Percentiles rank a stretch among this genome's conserved stretches.
Conservation (phyloP, 1,140 invertebrate species). For the Hycleus phaleratus region DNA sequence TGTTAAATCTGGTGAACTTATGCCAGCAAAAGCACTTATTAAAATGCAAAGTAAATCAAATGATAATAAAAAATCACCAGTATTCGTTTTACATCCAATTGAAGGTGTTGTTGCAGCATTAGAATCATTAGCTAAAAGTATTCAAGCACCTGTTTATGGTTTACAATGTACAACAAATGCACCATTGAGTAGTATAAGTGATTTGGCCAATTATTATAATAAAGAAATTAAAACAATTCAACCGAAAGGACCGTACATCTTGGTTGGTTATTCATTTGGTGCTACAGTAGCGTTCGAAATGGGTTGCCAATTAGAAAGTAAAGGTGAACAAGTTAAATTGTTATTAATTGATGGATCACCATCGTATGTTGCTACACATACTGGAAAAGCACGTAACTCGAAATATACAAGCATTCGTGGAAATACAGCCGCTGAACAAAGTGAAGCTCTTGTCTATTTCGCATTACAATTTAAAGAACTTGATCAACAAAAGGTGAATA, state of each 20-base stretch:
- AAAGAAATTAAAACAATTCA: conserved; percentile 70
- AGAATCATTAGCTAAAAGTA: conserved; percentile 56
- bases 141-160: conserved; percentile 77
- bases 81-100: conserved; percentile 71
- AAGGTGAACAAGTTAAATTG: conserved; percentile 55
- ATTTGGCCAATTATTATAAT: conserved; percentile 74
- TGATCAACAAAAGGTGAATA: conserved; percentile 60
- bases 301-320: conserved; percentile 69
- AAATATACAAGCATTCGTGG: conserved; percentile 35
- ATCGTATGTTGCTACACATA: conserved; percentile 76
- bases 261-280: conserved; percentile 93
- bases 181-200: conserved; percentile 62
- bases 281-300: conserved; percentile 90
- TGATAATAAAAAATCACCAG: conserved; percentile 39
- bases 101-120: conserved; percentile 76
- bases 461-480: conserved; percentile 68
- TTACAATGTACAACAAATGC: conserved; percentile 77
- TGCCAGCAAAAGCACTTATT: conserved; percentile 58
- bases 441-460: conserved; percentile 73
- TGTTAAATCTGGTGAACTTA: conserved; percentile 44
- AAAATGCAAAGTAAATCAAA: conserved; percentile 46
- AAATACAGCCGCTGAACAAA: conserved; percentile 49
- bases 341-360: conserved; percentile 88
- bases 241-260: conserved; percentile 70
- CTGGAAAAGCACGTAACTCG: conserved; percentile 54